Evolutionary conservation across 2,113 vertebrate genomes (phyloP), one percentile per base, ranked within the genome.

Genomic region (Rafetus swinhoei): DNA sequence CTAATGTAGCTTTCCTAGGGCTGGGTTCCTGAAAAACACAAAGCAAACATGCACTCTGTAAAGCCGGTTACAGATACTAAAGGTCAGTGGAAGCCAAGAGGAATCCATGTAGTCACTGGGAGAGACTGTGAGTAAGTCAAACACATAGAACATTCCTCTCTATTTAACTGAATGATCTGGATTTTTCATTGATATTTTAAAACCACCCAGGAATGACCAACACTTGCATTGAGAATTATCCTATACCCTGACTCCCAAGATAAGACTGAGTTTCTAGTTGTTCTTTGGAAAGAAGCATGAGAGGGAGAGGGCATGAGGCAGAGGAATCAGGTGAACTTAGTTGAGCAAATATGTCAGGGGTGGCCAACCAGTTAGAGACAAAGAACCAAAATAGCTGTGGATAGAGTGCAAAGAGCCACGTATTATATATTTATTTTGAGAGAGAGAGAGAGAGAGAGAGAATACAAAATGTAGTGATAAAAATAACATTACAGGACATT

Each of bases 1-100:
- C 99, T 55, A 99, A 96, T 0, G 98, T 99, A 3, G 98, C 99
- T 96, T 98, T 99, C 55, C 94, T 96, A 55, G 98, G 98, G 65
- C 98, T 97, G 1, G 98, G 98, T 13, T 99, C 99, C 99, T 99
- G 97, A 50, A 86, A 93, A 3, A 54, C 74, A 92, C 69, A 94
- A 79, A 88, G 54, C 45, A 77, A 1, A 39, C 13, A 54, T 0
- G 1, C 1, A 0, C 12, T 2, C n/a, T 1, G 1, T 25, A 2
- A 72, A 62, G 3, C 1, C 0, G 14, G 18, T 13, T 21, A 1
- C 13, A 9, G 83, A 12, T 12, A 29, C 39, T 1, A 8, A 2
- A 3, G 7, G 16, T 56, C 15, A 22, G 11, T 0, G 0, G 5
- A 39, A 29, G 25, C 0, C 0, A 1, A 8, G n/a, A n/a, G 3